Evolutionary conservation across 1,140 invertebrate species (phyloP), one percentile per base, ranked within the genome.

Genomic region (Pseudomyrmex pallidus): DNA sequence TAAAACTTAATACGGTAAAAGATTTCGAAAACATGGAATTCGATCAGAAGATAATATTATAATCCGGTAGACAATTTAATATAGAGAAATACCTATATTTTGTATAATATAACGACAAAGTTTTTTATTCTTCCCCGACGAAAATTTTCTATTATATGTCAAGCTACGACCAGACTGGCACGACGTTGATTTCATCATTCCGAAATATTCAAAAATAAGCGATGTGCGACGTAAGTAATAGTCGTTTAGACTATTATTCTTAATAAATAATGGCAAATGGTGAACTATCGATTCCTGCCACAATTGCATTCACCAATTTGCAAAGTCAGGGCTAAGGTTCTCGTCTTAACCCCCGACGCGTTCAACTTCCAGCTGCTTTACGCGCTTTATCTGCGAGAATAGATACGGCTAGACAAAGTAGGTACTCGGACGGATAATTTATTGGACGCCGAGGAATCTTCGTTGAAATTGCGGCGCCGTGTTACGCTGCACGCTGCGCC

Each of bases 351-450:
- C 48, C 35, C 12, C 17, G 12, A 20, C 12, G 46, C 22, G 25
- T 50, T 63, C 70, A 35, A 25, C 72, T 20, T 35, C 35, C 35
- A 35, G 50, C 54, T 68, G 48, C 64, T 46, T 52, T 35, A 15
- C 20, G 77, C 63, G 77, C 63, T 70, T 84, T 64, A 73, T 67
- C 67, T 52, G 66, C 56, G 56, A 61, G 50, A 12, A 74, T 73
- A 83, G 82, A 59, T 70, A 48, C 52, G 64, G 54, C 62, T 57
- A 68, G 64, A 22, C 64, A 83, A 80, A 76, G 74, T 80, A 77
- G 73, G 86, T 62, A 35, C 68, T 63, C 52, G n/a, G 44, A 50
- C 22, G 74, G 64, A 82, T 88, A 86, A 90, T 88, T 90, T 86
- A 89, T 89, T 59, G 82, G 56, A 15, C n/a, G 48, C 52, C 73